Base-by-base conservation (phyloP, 53 echinoderm and acorn worm species). In the Arbacia lixula region DNA sequence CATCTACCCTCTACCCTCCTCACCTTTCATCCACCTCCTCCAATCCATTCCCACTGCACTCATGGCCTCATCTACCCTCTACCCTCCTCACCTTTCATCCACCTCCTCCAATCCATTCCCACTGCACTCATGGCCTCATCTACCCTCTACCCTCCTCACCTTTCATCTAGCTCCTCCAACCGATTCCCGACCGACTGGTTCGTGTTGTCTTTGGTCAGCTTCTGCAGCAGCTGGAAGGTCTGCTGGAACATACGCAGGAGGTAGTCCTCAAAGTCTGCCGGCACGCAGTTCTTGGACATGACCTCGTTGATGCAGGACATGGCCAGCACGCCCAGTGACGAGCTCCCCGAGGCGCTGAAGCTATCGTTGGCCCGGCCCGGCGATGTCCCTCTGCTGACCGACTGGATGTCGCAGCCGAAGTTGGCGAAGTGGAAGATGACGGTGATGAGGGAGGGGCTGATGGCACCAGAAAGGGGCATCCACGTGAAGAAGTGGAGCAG, bases 281-380 rank as follows among this genome's bases (percentile, higher is more conserved):
- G 99, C 42, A 95, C 94, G 57, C 94, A 94, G 87, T 94, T 95
- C 90, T 96, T 96, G 50, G 92, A 83, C 90, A 99, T 92, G 84
- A 99, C 92, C 87, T 99, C 99, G 53, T 99, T 99, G 66, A 99
- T 92, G 58, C 99, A 99, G 74, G 88, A 84, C 99, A 99, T 99
- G 25, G 99, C 99, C 22, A 99, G 92, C 16, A 99, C 99, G 42
- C 99, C 99, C 39, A 99, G 88, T 30, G 94, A 94, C 14, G 99
- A 94, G 81, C 97, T 96, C 49, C 93, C 93, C 58, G 90, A 92
- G 31, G 87, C 43, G 76, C 94, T 94, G 77, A 99, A 99, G 85
- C 99, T 95, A 67, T 84, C 83, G 86, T 90, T 88, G 62, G 85
- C 87, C n/a, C 84, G 89, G 28, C 49, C 78, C 63, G 98, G 71